A percentile compares a stretch with the other conserved stretches of the same genome.
Evolutionary conservation across 2,888 invertebrate species (phyloP).

Genomic region (Neoscelio sp.): DNA sequence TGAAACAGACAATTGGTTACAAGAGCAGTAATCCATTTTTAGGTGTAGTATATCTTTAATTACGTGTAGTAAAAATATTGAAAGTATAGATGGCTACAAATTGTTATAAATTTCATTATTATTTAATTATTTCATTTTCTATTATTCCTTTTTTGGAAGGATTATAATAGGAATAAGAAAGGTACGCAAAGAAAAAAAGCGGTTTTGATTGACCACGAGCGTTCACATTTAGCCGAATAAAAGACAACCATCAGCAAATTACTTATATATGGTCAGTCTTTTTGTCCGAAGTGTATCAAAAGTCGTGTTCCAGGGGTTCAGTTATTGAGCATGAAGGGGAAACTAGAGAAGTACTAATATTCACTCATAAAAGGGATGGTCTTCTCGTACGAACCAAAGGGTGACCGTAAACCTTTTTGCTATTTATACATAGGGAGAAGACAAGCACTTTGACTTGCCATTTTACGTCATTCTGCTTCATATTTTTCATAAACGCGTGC

Average conservation of each 20-base stretch:
- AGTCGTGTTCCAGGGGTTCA: conserved; percentile 65
- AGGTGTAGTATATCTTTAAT: no score
- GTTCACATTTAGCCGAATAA: conserved; percentile 56
- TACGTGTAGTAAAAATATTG: no score
- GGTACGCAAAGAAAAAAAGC: conserved; percentile 33
- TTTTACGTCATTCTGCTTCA: conserved; percentile 26
- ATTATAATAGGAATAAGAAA: conserved; percentile 30
- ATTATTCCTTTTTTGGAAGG: no score
- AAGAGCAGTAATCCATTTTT: no score
- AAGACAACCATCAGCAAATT: conserved; percentile 65
- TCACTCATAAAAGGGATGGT: conserved; percentile 64
- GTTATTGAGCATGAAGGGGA: conserved; percentile 58
- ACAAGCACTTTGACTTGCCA: conserved; percentile 43
- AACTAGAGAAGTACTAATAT: conserved; percentile 61
- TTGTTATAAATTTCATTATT: no score
- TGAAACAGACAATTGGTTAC: no score
- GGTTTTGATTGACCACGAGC: conserved; percentile 53
- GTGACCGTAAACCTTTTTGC: conserved; percentile 53
- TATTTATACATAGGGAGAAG: conserved; percentile 57
- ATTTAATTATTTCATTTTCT: no score
- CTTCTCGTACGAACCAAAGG: conserved; percentile 43
- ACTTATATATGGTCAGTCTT: conserved; percentile 67
- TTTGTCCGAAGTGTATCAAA: conserved; percentile 67
- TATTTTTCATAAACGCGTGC: conserved; percentile 16
- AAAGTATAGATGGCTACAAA: no score